Evolutionary conservation across 2,888 invertebrate species (phyloP).

Genomic region (Dicycla oo): DNA sequence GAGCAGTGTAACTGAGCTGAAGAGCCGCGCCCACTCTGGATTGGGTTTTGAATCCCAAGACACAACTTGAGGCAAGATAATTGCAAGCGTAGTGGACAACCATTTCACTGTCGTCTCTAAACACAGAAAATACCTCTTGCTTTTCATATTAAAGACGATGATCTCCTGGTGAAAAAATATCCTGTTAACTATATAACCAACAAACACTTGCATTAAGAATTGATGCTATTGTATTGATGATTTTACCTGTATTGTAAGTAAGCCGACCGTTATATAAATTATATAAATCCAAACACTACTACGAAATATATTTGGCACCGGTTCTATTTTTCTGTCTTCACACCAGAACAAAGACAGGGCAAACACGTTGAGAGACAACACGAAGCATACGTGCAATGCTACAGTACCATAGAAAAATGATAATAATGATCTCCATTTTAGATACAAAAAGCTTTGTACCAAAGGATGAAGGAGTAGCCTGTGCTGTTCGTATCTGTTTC

Average conservation of each 20-base stretch:
- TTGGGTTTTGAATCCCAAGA: constrained; percentile 51
- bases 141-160: constrained; percentile 80
- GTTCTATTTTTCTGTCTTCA: constrained; percentile 24
- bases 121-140: constrained; percentile 79
- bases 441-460: constrained; percentile 86
- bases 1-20: constrained; percentile 86
- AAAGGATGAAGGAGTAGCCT: constrained; percentile 86
- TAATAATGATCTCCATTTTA: constrained; percentile 87
- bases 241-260: constrained; percentile 38
- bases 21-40: constrained; percentile 81
- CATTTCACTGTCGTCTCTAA: constrained; percentile 89
- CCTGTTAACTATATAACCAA: background rate
- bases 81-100: constrained; percentile 78
- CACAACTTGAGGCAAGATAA: constrained; percentile 73
- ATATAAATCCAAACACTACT: constrained; percentile 17
- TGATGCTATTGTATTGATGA: background rate
- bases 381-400: constrained; percentile 80
- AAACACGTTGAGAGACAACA: constrained; percentile 81
- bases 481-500: constrained; percentile 79
- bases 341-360: constrained; percentile 63
- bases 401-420: constrained; percentile 84
- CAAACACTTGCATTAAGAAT: background rate
- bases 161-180: constrained; percentile 79
- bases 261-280: constrained; percentile 2
- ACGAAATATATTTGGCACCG: constrained; percentile 4